Evolutionary conservation across 2,888 invertebrate genomes (phyloP), one percentile per base, ranked within the genome.

Genomic region (Apoderus coryli): DNA sequence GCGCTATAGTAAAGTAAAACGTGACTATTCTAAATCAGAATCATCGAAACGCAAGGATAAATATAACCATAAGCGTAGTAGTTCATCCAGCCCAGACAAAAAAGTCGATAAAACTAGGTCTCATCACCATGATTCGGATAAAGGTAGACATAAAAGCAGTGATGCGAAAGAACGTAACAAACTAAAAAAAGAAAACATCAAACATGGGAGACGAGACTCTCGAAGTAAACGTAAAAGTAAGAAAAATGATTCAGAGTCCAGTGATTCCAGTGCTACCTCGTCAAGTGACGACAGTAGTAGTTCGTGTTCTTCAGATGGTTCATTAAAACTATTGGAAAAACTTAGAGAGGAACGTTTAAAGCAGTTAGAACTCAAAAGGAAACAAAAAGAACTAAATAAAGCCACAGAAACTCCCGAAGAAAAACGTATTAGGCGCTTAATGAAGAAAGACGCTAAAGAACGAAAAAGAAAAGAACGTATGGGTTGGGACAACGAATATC

Each of bases 401-500:
- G 77, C 82, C 0, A 75, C 75, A 31, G 96, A 98, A 63, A 93
- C 93, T 0, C 85, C 95, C 0, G 95, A 93, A 56, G 92, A 98
- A 53, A 96, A 96, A 53, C 64, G 70, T 27, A 38, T 58, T 3
- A 68, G 96, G 11, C 69, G 96, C 24, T 59, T 96, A 23, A 69
- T 69, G 31, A 96, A 95, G 49, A 96, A 95, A 56, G 81, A 86
- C 52, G 78, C 76, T 0, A 95, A 95, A 49, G 90, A 92, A 55
- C 67, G 82, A 2, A 75, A 74, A 37, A 62, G 88, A 1, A 82
- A 90, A 32, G 84, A 89, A 54, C 67, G 86, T 41, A 92, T 93
- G 90, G 93, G 93, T 4, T 93, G 92, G 93, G 93, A 93, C 56
- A 86, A 81, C 40, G 93, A 95, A 56, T 92, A 92, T 53, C 72